A percentile compares a stretch with the other conserved stretches of the same genome.
phyloP scores from a whole-genome alignment of 2,113 vertebrate species.

The Zosterops hypoxanthus region DNA sequence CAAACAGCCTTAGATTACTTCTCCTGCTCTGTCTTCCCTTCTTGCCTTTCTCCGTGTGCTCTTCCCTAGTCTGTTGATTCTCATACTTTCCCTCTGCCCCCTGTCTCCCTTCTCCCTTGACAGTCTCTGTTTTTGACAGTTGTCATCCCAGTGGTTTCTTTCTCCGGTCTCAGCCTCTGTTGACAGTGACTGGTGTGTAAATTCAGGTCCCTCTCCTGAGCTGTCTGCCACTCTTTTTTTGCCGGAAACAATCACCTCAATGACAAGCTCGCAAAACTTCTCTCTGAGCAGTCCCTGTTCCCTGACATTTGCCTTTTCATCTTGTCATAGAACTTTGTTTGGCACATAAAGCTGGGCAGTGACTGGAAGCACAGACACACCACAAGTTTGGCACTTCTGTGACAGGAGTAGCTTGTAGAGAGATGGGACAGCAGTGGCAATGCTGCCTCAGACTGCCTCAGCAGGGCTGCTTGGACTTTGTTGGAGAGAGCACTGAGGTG shows the following conservation, averaged over 20 bases:
- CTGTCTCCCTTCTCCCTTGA: background rate
- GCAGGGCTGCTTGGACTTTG: background rate
- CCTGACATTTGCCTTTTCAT: background rate
- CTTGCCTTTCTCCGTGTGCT: background rate
- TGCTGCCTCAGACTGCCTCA: background rate
- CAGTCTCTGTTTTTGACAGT: background rate
- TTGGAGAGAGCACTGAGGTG: background rate
- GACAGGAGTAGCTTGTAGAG: fast-evolving
- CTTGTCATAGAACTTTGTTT: fast-evolving
- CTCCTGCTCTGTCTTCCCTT: background rate
- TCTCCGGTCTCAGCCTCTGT: background rate
- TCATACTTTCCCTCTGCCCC: background rate
- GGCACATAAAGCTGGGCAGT: fast-evolving
- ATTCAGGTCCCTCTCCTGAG: background rate
- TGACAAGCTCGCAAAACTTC: background rate
- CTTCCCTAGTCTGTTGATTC: background rate
- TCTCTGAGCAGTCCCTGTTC: background rate
- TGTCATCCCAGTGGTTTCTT: background rate
- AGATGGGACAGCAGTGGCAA: background rate
- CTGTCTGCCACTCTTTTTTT: background rate
- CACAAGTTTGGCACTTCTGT: background rate
- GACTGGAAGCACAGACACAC: fast-evolving
- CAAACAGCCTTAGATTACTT: background rate
- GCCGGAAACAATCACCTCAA: background rate
- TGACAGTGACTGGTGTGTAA: background rate